Evolutionary conservation across 2,888 invertebrate species (phyloP).

Genomic region (Clanis bilineata): DNA sequence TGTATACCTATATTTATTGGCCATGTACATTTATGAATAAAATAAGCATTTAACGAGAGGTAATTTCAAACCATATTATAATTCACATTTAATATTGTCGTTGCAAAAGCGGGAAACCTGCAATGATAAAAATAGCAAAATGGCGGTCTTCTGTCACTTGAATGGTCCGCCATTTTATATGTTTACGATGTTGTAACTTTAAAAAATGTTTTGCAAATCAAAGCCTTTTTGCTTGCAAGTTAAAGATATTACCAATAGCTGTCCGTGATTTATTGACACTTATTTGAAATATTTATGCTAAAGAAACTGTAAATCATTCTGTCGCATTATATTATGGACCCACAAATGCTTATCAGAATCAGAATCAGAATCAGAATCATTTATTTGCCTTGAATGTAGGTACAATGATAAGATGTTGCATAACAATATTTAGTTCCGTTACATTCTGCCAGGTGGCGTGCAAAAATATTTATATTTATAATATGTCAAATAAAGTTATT

Average conservation of each 20-base stretch:
- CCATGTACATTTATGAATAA: background rate
- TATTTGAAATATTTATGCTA: too few relatives aligned
- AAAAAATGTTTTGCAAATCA: background rate
- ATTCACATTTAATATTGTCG: background rate
- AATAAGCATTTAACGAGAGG: background rate
- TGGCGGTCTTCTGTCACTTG: constrained; percentile 3
- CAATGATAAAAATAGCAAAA: constrained; percentile 7
- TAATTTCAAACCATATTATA: constrained; percentile 5
- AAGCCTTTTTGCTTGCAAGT: background rate
- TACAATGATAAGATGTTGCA: too few relatives aligned
- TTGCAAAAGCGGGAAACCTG: constrained; percentile 3
- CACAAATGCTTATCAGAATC: too few relatives aligned
- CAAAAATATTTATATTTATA: too few relatives aligned
- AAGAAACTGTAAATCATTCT: too few relatives aligned
- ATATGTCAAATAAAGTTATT: too few relatives aligned
- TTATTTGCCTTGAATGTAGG: too few relatives aligned
- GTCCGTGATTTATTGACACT: background rate
- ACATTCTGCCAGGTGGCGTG: too few relatives aligned
- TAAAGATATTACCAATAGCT: too few relatives aligned
- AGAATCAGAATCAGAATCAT: too few relatives aligned
- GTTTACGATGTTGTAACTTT: constrained; percentile 5
- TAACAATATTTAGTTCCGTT: too few relatives aligned
- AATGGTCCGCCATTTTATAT: background rate
- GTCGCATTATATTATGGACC: too few relatives aligned
- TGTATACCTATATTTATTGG: background rate